Evolutionary conservation across 92 coral and sea anemone species (phyloP).

Genomic region (Epizoanthus rinbou): DNA sequence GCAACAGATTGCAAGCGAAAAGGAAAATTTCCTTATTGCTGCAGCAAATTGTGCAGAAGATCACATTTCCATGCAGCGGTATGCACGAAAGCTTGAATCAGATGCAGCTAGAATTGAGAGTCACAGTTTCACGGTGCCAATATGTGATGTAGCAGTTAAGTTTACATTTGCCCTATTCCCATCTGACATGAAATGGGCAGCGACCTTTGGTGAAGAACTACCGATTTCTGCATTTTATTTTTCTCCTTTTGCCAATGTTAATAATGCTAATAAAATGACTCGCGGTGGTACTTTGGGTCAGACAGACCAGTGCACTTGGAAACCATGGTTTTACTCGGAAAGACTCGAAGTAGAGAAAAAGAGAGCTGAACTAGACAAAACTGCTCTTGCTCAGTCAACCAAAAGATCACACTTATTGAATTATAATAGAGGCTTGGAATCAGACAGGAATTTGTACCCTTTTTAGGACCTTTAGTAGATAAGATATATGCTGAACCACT

Average conservation of each 20-base stretch:
- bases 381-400: conserved; percentile 44
- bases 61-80: conserved; percentile 35
- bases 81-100: neutral
- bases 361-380: conserved; percentile 31
- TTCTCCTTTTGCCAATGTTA: conserved; percentile 67
- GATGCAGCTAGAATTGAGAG: neutral
- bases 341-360: conserved; percentile 48
- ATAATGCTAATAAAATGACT: conserved; percentile 44
- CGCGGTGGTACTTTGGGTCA: conserved; percentile 48
- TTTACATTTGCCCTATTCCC: conserved; percentile 67
- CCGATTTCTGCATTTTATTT: conserved; percentile 59
- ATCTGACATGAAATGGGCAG: conserved; percentile 71
- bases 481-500: conserved; percentile 59
- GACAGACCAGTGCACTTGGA: conserved; percentile 51
- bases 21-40: conserved; percentile 50
- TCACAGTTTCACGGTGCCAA: neutral
- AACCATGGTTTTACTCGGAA: conserved; percentile 55
- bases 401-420: conserved; percentile 52
- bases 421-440: conserved; percentile 45
- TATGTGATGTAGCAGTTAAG: conserved; percentile 30
- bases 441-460: conserved; percentile 64
- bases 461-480: conserved; percentile 58
- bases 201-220: conserved; percentile 63
- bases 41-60: conserved; percentile 63
- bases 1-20: conserved; percentile 52